These are phyloP conservation scores for Plestiodon gilberti DNA, from an alignment of 2,113 vertebrate species.

Conservation along the genomic window DNA sequence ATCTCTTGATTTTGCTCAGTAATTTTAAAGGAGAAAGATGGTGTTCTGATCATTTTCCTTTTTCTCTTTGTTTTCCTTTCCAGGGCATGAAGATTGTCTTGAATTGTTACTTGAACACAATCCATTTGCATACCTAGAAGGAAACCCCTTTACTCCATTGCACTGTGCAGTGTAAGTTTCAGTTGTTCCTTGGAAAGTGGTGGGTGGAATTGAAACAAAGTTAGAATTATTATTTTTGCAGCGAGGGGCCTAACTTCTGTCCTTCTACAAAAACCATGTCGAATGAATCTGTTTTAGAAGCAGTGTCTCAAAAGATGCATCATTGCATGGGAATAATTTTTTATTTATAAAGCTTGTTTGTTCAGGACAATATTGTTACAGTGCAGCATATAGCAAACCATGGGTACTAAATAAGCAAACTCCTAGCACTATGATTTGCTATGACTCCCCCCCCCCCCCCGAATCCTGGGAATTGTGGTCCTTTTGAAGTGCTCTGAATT, in stretches of 20 bases:
- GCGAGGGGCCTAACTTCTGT: background rate
- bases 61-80: conserved; percentile 11
- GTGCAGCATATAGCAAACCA: background rate
- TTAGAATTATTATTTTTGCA: background rate
- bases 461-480: background rate
- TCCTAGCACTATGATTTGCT: background rate
- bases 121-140: conserved; percentile 89
- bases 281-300: background rate
- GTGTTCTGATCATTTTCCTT: background rate
- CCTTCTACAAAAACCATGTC: background rate
- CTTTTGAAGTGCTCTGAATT: background rate
- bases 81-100: conserved; percentile 95
- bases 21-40: background rate
- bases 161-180: conserved; percentile 96
- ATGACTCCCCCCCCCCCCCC: background rate
- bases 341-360: background rate
- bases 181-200: fast-evolving
- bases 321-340: too few species aligned
- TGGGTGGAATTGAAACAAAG: background rate
- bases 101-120: conserved; percentile 97
- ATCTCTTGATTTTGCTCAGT: background rate
- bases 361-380: background rate
- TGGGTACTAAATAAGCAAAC: background rate
- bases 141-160: conserved; percentile 92
- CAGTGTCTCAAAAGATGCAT: background rate